Conservation (phyloP, 2,888 invertebrate genomes). For the Frankliniella intonsa region DNA sequence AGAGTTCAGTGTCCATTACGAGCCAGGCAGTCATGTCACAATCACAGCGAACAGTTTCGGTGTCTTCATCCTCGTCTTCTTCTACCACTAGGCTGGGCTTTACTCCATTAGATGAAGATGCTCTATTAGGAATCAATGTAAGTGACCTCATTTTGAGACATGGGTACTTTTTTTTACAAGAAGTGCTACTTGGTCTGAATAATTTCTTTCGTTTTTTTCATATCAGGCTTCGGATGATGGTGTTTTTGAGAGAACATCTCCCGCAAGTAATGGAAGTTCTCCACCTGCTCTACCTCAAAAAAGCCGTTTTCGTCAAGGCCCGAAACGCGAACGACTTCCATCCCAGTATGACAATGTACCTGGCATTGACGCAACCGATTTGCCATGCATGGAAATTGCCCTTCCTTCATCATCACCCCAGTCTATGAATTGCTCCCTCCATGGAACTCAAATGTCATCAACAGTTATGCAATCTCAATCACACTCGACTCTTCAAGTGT, state of each 20-base stretch:
- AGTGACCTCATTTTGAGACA: neutral
- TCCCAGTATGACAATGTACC: conserved; percentile 70
- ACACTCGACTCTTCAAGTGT: neutral
- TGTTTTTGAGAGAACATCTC: conserved; percentile 1
- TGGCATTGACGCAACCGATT: conserved; percentile 40
- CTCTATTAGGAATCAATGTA: neutral
- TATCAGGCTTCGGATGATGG: neutral
- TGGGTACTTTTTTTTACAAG: too few relatives aligned
- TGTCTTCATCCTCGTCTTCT: conserved; percentile 32
- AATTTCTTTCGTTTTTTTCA: too few relatives aligned
- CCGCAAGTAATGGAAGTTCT: conserved; percentile 33
- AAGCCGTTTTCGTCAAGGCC: conserved; percentile 47
- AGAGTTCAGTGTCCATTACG: conserved; percentile 47
- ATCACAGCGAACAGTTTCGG: neutral
- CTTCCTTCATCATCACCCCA: neutral
- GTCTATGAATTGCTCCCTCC: neutral
- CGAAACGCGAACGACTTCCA: conserved; percentile 55
- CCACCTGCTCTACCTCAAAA: conserved; percentile 64
- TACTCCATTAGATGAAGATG: neutral
- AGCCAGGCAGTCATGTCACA: conserved; percentile 37
- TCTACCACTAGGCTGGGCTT: neutral
- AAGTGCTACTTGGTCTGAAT: too few relatives aligned
- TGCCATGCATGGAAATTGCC: neutral
- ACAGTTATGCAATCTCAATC: conserved; percentile 9
- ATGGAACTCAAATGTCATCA: neutral